Percentiles rank a stretch among this genome's conserved stretches.
These are phyloP conservation scores for Kuschelorhynchus macadamiae DNA, from an alignment of 2,888 invertebrate genomes.

Conservation along the genomic window DNA sequence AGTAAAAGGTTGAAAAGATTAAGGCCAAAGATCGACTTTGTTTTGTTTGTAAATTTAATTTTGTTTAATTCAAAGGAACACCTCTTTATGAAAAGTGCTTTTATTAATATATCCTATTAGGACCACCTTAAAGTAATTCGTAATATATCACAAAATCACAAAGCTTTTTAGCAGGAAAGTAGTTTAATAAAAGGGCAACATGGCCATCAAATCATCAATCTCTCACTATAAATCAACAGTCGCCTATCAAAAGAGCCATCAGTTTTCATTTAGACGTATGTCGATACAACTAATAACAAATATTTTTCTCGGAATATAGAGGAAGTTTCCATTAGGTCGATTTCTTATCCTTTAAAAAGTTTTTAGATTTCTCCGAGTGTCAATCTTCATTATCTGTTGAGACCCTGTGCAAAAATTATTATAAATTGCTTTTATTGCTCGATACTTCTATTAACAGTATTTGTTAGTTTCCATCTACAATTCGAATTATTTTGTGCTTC, in stretches of 20 bases:
- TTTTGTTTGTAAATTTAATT: too few species aligned
- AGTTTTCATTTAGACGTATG: slow-evolving; percentile 46
- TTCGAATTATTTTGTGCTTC: too few species aligned
- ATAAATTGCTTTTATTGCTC: slow-evolving; percentile 8
- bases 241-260: slow-evolving; percentile 47
- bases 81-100: too few species aligned
- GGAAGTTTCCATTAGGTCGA: slow-evolving; percentile 38
- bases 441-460: neutral
- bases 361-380: slow-evolving; percentile 36
- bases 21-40: too few species aligned
- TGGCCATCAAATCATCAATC: slow-evolving; percentile 35
- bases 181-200: too few species aligned
- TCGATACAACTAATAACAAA: slow-evolving; percentile 47
- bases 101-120: too few species aligned
- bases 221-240: slow-evolving; percentile 46
- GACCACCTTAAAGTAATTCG: too few species aligned
- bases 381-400: slow-evolving; percentile 30
- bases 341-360: slow-evolving; percentile 37
- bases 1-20: too few species aligned
- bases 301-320: slow-evolving; percentile 42
- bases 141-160: neutral
- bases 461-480: too few species aligned
- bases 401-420: slow-evolving; percentile 12
- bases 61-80: too few species aligned
- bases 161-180: slow-evolving; percentile 20